Evolutionary conservation across 2,113 vertebrate genomes (phyloP), one percentile per base, ranked within the genome.

Genomic region (Megaptera novaeangliae): DNA sequence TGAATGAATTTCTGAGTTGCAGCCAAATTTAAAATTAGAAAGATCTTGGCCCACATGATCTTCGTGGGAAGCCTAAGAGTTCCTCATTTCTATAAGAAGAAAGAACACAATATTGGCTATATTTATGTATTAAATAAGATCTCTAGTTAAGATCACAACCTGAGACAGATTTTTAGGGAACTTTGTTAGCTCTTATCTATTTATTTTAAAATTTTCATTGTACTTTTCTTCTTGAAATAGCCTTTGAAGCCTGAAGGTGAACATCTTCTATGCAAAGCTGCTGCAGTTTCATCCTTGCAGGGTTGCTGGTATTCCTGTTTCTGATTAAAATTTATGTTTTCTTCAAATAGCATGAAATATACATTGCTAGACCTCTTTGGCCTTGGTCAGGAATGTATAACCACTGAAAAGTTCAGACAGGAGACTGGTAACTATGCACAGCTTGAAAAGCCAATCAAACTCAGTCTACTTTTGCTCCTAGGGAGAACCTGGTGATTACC

Each of bases 281-380:
- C 29, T 71, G n/a, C 46, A 49, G 7, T 91, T 74, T 88, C 27
- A 49, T 92, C 41, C 8, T 80, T 71, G 27, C 10, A 81, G 29
- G 0, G 31, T 64, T 87, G n/a, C 59, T 94, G 64, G 3, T 75
- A 85, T 77, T 75, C 49, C 8, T 94, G 87, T 64, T 81, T 63
- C 89, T 97, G 77, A 91, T 95, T 97, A 92, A 97, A 95, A 92
- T 95, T 89, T 36, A 94, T 81, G 23, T 84, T 88, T 97, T 55
- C 34, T 84, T 93, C 95, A 91, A 94, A 85, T 92, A 81, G 66
- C 59, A 69, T 96, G 46, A 97, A 95, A 89, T 95, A 86, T 57
- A 92, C 23, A 63, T 82, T 68, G 44, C 10, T 23, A 75, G 49
- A 46, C 59, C 6, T 93, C n/a, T 88, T 85, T 88, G 87, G 82